Conservation (phyloP, 37 sponge, comb jelly and placozoan species). For the Petrosia ficiformis region DNA sequence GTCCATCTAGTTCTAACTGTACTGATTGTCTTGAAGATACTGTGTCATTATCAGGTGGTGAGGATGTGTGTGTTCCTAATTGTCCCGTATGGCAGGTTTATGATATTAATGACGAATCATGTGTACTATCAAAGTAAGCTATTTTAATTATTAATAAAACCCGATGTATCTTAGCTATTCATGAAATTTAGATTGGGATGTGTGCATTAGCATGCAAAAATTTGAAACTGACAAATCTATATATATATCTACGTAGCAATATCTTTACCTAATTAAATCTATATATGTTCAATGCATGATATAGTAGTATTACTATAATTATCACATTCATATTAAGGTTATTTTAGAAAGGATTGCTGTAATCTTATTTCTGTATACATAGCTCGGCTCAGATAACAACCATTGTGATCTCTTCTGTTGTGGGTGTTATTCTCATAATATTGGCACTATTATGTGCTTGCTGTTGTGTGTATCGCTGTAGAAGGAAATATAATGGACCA, state of each 20-base stretch:
- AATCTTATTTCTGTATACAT: background rate
- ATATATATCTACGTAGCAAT: no score
- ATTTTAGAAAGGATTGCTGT: no score
- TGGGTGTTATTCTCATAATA: background rate
- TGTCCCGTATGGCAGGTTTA: constrained; percentile 1
- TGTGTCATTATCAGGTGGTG: background rate
- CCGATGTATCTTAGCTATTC: no score
- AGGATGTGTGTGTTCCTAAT: background rate
- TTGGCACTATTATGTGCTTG: background rate
- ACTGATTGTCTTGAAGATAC: background rate
- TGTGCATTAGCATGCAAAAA: background rate
- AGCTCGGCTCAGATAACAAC: background rate
- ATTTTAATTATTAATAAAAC: no score
- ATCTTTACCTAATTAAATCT: no score
- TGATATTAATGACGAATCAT: background rate
- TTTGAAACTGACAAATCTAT: background rate
- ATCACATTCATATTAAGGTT: no score
- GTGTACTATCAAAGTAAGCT: constrained; percentile 1
- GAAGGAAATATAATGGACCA: no score
- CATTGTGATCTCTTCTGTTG: background rate
- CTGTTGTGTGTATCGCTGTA: background rate
- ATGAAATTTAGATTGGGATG: background rate
- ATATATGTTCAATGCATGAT: no score
- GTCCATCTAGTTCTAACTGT: background rate
- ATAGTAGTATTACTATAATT: no score